Base-by-base conservation (phyloP, 2,888 invertebrate genomes). In the Hyppa rectilinea region DNA sequence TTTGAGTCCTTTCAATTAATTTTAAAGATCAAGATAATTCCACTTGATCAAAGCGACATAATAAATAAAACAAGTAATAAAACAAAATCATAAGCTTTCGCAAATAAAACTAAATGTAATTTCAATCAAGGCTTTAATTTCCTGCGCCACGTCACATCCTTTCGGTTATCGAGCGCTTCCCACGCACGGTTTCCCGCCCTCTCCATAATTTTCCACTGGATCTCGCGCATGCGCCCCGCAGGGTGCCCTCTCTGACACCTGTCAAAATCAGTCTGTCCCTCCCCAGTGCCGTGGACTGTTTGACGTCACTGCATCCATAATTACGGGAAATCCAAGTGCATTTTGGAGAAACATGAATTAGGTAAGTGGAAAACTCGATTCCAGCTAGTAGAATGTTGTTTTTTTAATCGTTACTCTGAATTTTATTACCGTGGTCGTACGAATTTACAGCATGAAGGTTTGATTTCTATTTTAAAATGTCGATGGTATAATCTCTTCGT, bases 181-280 rank as follows among this genome's bases (percentile, higher is more conserved):
- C 86, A 73, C 84, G 85, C 84, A 85, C 80, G 78, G 78, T 76
- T 81, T 83, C 79, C 82, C 85, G 80, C 82, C 76, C 84, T 75
- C 85, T 71, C 85, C 84, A 83, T 85, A 87, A 87, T 84, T 87
- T 87, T 88, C 87, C 87, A 86, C 68, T 71, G 71, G 58, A 40
- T 43, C 59, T 17, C 36, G 82, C 94, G 94, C 94, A 91, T 91
- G 95, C 92, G 89, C 78, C 75, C 26, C 3, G 17, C 61, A 68
- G 56, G 79, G 75, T 92, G 87, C 92, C 92, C 92, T 93, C 90
- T 67, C 47, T 92, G 92, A 92, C 94, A 92, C 82, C 90, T 94
- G 95, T 94, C 94, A 94, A 90, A 92, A 85, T 85, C 90, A 88
- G 83, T 85, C 89, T 88, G 86, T 85, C 86, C 83, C 82, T 78